phyloP scores from a whole-genome alignment of 2,888 invertebrate genomes.

The Phorcus lineatus region DNA sequence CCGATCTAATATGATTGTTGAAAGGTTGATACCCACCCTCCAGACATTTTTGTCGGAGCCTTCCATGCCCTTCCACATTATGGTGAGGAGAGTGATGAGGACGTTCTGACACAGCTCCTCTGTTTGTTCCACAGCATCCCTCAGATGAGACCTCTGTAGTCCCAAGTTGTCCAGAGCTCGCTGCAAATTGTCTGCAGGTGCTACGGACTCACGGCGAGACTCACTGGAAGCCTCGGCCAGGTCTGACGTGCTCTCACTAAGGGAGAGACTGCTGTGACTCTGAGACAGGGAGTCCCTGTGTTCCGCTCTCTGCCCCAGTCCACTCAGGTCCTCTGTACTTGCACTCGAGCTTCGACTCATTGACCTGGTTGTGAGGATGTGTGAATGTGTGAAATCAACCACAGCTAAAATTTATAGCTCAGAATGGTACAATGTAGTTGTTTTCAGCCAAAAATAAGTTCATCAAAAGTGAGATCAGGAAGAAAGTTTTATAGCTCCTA shows the following conservation, averaged over 20 bases:
- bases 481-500: no score
- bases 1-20: no score
- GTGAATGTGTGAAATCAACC: no score
- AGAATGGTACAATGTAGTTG: no score
- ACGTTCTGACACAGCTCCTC: slow-evolving; percentile 80
- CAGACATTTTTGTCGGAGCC: slow-evolving; percentile 79
- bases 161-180: slow-evolving; percentile 62
- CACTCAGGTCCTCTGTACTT: slow-evolving; percentile 66
- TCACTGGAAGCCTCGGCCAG: slow-evolving; percentile 3
- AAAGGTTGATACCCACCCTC: slow-evolving; percentile 75
- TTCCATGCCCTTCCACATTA: slow-evolving; percentile 81
- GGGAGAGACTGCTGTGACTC: slow-evolving; percentile 24
- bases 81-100: slow-evolving; percentile 79
- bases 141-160: slow-evolving; percentile 54
- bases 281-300: slow-evolving; percentile 32
- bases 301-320: slow-evolving; percentile 40
- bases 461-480: no score
- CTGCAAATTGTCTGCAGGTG: slow-evolving; percentile 50
- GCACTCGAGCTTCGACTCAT: slow-evolving; percentile 68
- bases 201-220: slow-evolving; percentile 33
- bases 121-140: slow-evolving; percentile 71
- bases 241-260: slow-evolving; percentile 24
- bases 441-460: no score
- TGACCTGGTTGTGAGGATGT: slow-evolving; percentile 25
- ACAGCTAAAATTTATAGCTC: no score